These are phyloP conservation scores for Lycophotia porphyrea DNA, from an alignment of 2,888 invertebrate genomes.

Conservation along the genomic window DNA sequence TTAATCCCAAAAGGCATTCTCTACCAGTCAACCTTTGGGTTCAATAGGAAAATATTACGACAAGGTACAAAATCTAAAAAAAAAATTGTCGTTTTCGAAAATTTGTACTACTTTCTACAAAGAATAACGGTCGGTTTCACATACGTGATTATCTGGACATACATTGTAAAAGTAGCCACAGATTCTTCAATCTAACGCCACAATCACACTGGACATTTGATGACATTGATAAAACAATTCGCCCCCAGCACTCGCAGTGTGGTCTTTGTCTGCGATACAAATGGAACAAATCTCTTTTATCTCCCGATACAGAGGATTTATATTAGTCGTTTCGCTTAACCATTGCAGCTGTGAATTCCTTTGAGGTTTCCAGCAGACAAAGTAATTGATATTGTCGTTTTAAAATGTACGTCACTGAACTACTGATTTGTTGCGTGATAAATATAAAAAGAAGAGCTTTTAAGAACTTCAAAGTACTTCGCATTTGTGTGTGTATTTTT, in stretches of 20 bases:
- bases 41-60: too few relatives aligned
- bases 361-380: constrained; percentile 5
- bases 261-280: constrained; percentile 10
- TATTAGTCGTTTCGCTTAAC: constrained; percentile 15
- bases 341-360: constrained; percentile 22
- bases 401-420: background rate
- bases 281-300: constrained; percentile 38
- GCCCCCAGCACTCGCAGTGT: background rate
- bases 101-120: constrained; percentile 7
- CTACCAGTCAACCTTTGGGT: too few relatives aligned
- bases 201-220: background rate
- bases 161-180: constrained; percentile 4
- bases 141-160: background rate
- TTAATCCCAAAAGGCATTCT: too few relatives aligned
- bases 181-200: constrained; percentile 12
- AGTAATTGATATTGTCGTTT: constrained; percentile 8
- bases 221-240: constrained; percentile 29
- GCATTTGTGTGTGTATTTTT: background rate
- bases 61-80: too few relatives aligned
- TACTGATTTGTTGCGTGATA: background rate
- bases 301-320: constrained; percentile 28
- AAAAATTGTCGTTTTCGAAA: too few relatives aligned
- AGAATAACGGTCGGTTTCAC: constrained; percentile 1
- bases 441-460: background rate
- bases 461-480: background rate